Evolutionary conservation across 2,797 vertebrate species (phyloP), one percentile per base, ranked within the genome.

Genomic region (Remorina albescens): DNA sequence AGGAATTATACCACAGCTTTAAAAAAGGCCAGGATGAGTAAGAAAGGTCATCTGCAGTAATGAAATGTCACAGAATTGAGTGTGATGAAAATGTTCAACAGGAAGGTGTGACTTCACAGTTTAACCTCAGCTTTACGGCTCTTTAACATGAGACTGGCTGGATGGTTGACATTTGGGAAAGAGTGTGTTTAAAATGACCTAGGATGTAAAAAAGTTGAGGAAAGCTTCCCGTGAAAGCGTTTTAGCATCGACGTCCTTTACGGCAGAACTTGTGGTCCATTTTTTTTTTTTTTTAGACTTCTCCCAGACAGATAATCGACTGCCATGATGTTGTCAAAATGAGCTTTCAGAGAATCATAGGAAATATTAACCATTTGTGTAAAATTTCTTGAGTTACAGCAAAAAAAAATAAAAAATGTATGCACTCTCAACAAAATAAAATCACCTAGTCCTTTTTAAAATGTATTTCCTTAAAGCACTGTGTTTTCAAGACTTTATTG

Each of bases 21-120:
- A n/a, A n/a, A 74, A 41, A 57, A 37, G 11, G 56, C 36, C 30
- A 19, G 6, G 47, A 32, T 26, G 44, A 15, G 26, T 68, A 39
- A 53, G 61, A 69, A 80, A 87, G 82, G 74, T 82, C 76, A 74
- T 65, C 42, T 60, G 61, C 41, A 47, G 63, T 80, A 76, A 81
- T 81, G 55, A 86, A 88, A 79, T 80, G 76, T 67, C 76, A 77
- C 32, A 21, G 59, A 75, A 67, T 71, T 63, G 57, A 71, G 34
- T 64, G 61, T 60, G 70, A 80, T 74, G 28, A 19, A 71, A 72
- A 67, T 46, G 57, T 71, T 76, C 59, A 67, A 44, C 44, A 57
- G 18, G 25, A 55, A 34, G 59, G 4, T 41, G 57, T 51, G 74
- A 47, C 16, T 42, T 13, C 2, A 23, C 21, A 44, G 23, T 59